phyloP scores from a whole-genome alignment of 2,888 invertebrate species.

The Tenthredo notha region DNA sequence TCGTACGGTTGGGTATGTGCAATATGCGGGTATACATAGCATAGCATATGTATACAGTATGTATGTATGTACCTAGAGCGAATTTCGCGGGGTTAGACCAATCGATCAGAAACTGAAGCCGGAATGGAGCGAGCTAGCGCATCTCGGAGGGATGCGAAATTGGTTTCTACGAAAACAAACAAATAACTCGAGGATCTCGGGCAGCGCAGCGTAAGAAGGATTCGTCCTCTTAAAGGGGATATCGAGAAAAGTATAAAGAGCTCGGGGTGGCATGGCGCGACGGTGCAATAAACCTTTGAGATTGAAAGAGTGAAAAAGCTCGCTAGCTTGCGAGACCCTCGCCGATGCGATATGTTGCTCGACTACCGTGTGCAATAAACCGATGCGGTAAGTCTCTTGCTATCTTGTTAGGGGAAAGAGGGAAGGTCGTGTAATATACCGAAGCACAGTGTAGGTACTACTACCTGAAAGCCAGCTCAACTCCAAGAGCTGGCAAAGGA shows the following conservation, averaged over 20 bases:
- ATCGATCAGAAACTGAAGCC: slow-evolving; percentile 43
- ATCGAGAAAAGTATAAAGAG: neutral
- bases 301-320: slow-evolving; percentile 39
- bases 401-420: slow-evolving; percentile 47
- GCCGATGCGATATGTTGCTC: slow-evolving; percentile 28
- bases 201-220: slow-evolving; percentile 14
- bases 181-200: slow-evolving; percentile 40
- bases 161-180: slow-evolving; percentile 49
- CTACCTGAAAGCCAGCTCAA: slow-evolving; percentile 32
- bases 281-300: slow-evolving; percentile 40
- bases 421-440: slow-evolving; percentile 51
- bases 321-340: neutral
- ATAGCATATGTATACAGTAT: neutral
- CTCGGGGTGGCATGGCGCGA: neutral
- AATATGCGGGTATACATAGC: neutral
- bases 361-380: slow-evolving; percentile 52
- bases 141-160: slow-evolving; percentile 25
- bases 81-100: slow-evolving; percentile 9
- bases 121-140: neutral
- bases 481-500: neutral
- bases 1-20: neutral
- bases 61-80: neutral
- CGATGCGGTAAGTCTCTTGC: slow-evolving; percentile 38
- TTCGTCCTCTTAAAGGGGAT: slow-evolving; percentile 13
- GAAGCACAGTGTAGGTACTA: slow-evolving; percentile 19